phyloP scores from a whole-genome alignment of 2,888 invertebrate species.

The Rhamnusium bicolor region DNA sequence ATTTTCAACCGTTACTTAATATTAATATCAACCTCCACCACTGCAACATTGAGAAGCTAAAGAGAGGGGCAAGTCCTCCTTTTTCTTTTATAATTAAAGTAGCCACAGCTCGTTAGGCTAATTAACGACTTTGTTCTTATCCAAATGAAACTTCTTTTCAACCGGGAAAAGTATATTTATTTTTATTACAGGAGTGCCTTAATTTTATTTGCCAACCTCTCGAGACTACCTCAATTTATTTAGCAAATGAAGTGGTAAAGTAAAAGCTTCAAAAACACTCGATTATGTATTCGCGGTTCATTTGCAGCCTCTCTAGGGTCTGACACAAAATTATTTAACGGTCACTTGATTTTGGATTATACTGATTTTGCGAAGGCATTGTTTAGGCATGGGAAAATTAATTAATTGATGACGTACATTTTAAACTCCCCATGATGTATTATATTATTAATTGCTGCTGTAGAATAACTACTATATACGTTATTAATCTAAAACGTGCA shows the following conservation, averaged over 20 bases:
- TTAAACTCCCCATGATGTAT: slow-evolving; percentile 8
- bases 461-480: background rate
- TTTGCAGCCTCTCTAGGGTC: slow-evolving; percentile 26
- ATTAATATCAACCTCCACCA: slow-evolving; percentile 4
- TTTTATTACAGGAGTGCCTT: slow-evolving; percentile 52
- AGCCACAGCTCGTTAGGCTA: slow-evolving; percentile 62
- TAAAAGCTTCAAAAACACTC: slow-evolving; percentile 60
- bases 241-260: slow-evolving; percentile 61
- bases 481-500: background rate
- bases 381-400: slow-evolving; percentile 15
- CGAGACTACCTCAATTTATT: slow-evolving; percentile 57
- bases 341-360: slow-evolving; percentile 18
- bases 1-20: too few species aligned
- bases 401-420: slow-evolving; percentile 4
- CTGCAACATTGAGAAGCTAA: background rate
- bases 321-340: slow-evolving; percentile 22
- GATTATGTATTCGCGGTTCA: slow-evolving; percentile 53
- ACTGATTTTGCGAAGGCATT: slow-evolving; percentile 24
- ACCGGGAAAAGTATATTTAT: slow-evolving; percentile 55
- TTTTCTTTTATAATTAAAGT: slow-evolving; percentile 54
- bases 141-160: slow-evolving; percentile 53
- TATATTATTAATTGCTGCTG: slow-evolving; percentile 1
- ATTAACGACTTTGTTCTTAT: slow-evolving; percentile 61
- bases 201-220: slow-evolving; percentile 56
- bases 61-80: slow-evolving; percentile 30